phyloP scores from a whole-genome alignment of 1,140 invertebrate genomes.

The Ostrea edulis region DNA sequence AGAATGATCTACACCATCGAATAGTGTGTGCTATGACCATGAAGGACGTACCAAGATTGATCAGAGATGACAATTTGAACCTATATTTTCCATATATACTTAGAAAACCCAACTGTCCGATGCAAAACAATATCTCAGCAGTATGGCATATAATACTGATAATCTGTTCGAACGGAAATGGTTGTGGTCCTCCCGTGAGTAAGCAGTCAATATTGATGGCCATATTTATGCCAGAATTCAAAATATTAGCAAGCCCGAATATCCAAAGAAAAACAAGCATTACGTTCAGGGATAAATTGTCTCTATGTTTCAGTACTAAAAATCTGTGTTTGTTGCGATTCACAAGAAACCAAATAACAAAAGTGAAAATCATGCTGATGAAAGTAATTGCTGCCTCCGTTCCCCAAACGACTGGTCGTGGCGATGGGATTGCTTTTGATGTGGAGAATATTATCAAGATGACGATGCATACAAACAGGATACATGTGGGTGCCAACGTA shows the following conservation, averaged over 20 bases:
- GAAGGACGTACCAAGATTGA: background rate
- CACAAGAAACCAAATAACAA: background rate
- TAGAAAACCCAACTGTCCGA: background rate
- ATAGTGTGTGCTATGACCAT: background rate
- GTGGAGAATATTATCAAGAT: conserved; percentile 2
- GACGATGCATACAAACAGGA: conserved; percentile 4
- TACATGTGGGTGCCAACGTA: background rate
- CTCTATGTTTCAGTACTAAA: background rate
- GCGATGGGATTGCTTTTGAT: background rate
- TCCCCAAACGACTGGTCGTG: conserved; percentile 1
- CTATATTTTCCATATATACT: background rate
- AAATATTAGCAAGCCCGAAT: background rate
- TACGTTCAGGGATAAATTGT: background rate
- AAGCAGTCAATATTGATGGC: conserved; percentile 9
- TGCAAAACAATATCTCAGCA: background rate
- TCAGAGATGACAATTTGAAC: background rate
- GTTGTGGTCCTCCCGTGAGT: background rate
- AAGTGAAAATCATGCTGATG: background rate
- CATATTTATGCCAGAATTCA: background rate
- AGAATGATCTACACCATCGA: conserved; percentile 23
- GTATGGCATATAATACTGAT: background rate
- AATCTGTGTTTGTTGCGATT: background rate
- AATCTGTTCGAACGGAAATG: background rate
- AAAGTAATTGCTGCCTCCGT: background rate
- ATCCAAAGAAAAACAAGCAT: background rate